Conservation (phyloP, 2,113 vertebrate genomes). For the Cyprinodon brontotheroides region DNA sequence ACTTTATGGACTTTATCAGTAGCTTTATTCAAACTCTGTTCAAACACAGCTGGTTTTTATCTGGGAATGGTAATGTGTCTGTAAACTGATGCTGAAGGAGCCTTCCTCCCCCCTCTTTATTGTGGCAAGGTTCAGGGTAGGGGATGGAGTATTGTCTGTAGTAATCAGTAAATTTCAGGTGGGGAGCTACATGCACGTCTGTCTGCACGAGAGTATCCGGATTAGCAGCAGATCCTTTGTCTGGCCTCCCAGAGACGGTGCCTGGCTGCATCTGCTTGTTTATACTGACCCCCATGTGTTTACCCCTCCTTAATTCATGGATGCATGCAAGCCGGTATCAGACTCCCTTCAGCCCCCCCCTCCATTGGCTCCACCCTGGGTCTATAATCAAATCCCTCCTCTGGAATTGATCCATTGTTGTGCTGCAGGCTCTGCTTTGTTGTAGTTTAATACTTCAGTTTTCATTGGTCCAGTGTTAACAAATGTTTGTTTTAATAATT, state of each 20-base stretch:
- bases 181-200: constrained; percentile 22
- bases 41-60: not conserved
- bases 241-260: constrained; percentile 40
- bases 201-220: constrained; percentile 48
- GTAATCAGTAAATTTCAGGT: constrained; percentile 5
- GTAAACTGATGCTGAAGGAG: not conserved
- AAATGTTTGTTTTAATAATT: too few relatives aligned
- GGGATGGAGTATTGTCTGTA: not conserved
- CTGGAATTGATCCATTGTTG: not conserved
- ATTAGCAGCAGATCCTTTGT: constrained; percentile 68
- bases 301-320: not conserved
- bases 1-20: constrained; percentile 30
- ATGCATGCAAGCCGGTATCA: not conserved
- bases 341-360: not conserved
- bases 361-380: not conserved
- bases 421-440: not conserved
- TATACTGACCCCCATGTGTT: constrained; percentile 24
- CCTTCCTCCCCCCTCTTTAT: constrained; percentile 25
- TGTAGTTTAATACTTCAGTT: not conserved
- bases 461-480: not conserved
- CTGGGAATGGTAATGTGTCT: not conserved
- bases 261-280: constrained; percentile 27
- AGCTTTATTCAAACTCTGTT: constrained; percentile 19
- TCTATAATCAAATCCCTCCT: not conserved
- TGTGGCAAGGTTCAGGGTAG: constrained; percentile 5